Percentiles rank a stretch among this genome's conserved stretches.
Conservation (phyloP, 2,888 invertebrate species). For the Sarcophaga variegata region DNA sequence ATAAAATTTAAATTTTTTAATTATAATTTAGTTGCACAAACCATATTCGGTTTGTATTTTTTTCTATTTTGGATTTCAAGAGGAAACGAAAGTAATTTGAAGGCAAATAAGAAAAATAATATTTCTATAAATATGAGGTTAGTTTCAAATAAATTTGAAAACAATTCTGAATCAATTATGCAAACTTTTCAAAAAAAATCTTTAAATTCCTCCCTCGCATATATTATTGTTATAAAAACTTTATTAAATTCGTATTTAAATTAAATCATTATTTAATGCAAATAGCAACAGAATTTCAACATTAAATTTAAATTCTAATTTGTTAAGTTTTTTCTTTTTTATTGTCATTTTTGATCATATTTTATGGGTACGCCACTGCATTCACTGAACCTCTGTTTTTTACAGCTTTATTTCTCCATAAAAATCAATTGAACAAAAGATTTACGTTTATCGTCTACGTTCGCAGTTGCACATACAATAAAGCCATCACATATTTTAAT, state of each 20-base stretch:
- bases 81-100: no score
- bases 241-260: no score
- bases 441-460: slow-evolving; percentile 45
- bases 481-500: slow-evolving; percentile 51
- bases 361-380: not conserved
- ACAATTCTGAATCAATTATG: no score
- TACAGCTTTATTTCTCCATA: not conserved
- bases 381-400: not conserved
- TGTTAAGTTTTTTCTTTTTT: slow-evolving; percentile 17
- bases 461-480: not conserved
- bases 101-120: no score
- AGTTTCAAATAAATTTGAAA: no score
- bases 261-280: no score
- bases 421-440: slow-evolving; percentile 55
- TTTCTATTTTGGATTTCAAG: no score
- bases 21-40: slow-evolving; percentile 38
- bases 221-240: no score
- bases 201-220: no score
- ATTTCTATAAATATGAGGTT: no score
- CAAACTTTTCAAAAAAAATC: no score
- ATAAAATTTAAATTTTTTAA: slow-evolving; percentile 17
- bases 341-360: not conserved
- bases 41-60: no score
- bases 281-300: not conserved
- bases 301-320: slow-evolving; percentile 57